Evolutionary conservation across 1,140 invertebrate genomes (phyloP).

Genomic region (Trachymyrmex cornetzi): DNA sequence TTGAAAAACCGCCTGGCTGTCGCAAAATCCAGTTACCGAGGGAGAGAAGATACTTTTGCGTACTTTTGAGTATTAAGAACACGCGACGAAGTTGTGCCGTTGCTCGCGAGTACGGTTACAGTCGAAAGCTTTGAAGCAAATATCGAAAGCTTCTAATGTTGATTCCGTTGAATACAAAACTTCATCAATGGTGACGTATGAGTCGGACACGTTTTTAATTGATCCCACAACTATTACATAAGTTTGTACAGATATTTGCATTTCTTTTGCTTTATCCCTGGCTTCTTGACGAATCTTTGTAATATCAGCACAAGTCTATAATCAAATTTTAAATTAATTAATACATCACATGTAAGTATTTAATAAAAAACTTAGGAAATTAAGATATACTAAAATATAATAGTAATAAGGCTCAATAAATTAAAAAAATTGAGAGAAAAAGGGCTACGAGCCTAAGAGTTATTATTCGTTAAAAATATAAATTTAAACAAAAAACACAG

Average conservation of each 20-base stretch:
- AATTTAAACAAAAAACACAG: no score
- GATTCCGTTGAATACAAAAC: slow-evolving; percentile 9
- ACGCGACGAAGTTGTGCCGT: no score
- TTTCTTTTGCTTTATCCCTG: neutral
- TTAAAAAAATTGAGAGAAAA: no score
- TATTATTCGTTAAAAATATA: no score
- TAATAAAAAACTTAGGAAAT: slow-evolving; percentile 15
- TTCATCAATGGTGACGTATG: slow-evolving; percentile 9
- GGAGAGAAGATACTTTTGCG: no score
- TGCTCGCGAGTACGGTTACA: no score
- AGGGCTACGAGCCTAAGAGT: no score
- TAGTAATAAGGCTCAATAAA: no score
- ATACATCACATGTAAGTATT: neutral
- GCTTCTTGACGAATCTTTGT: slow-evolving; percentile 6
- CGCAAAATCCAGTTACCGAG: no score
- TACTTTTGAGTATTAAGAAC: no score
- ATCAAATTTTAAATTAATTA: neutral
- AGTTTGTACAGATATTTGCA: neutral
- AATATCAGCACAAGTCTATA: slow-evolving; percentile 24
- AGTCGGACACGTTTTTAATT: neutral
- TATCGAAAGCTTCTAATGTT: slow-evolving; percentile 13
- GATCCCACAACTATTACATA: slow-evolving; percentile 18
- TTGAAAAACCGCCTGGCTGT: no score
- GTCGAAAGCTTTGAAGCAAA: slow-evolving; percentile 25
- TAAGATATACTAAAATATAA: no score